Base-by-base conservation (phyloP, 2,113 vertebrate genomes). In the Psittacula cyanocephala region DNA sequence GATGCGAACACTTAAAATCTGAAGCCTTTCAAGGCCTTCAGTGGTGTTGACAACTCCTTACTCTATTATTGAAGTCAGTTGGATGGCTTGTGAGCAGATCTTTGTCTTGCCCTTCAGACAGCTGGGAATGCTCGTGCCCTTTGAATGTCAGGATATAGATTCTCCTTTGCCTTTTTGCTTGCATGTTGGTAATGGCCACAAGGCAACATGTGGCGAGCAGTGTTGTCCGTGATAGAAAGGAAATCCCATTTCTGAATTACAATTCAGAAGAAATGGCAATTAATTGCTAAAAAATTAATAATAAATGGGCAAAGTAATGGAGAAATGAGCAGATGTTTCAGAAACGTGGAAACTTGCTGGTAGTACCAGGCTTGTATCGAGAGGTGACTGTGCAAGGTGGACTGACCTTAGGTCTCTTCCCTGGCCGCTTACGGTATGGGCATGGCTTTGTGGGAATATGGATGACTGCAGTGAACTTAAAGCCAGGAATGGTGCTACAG, bases 331-430 rank as follows among this genome's bases (percentile, higher is more conserved):
- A 65, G 28, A 25, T 24, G 7, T n/a, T 83, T 67, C 28, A 79
- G 44, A n/a, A 76, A 18, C 25, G 7, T 7, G 12, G 37, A 23
- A 43, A 28, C 5, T 3, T 47, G n/a, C 11, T 83, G 37, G 28
- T 52, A 46, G 9, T 81, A 10, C 10, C 3, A 5, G 69, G 4
- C n/a, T 57, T 33, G 22, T 17, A 8, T 8, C 0, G 7, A 1
- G 28, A 0, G 14, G 31, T 27, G 9, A 2, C 69, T 43, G 6
- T 22, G 35, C 24, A 5, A 47, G 31, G 10, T 27, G 47, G 7
- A 8, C 15, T 67, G 65, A 18, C 16, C 37, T 62, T 27, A 28
- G 6, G 8, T 29, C 11, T 43, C 27, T n/a, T n/a, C 10, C 3
- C 33, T 87, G 52, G 37, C 67, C 4, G 0, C 6, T 46, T 20